Conservation (phyloP, 2,113 vertebrate species). For the Aegotheles bennettii region DNA sequence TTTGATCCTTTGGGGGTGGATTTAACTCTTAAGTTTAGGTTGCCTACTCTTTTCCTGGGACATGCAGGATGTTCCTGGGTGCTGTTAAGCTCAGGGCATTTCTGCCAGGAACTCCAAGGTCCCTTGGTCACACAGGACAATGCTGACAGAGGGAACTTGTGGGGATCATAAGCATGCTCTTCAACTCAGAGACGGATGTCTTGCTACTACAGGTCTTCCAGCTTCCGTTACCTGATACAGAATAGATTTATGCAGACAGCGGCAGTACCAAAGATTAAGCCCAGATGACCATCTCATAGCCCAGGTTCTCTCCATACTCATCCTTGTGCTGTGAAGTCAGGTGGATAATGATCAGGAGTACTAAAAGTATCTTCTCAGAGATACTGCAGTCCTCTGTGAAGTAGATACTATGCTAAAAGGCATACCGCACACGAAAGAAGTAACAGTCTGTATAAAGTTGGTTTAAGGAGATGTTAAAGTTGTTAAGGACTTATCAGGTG, state of each 20-base stretch:
- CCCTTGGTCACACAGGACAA: accelerated
- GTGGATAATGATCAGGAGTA: neutral
- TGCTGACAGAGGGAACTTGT: neutral
- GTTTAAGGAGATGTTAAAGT: neutral
- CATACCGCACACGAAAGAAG: neutral
- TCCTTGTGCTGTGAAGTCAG: neutral
- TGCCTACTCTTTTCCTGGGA: neutral
- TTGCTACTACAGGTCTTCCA: neutral
- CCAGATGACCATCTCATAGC: neutral
- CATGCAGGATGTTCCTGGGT: neutral
- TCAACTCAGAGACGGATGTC: neutral
- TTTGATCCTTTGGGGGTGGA: neutral
- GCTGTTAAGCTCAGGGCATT: neutral
- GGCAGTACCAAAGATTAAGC: accelerated
- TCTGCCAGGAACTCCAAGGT: neutral
- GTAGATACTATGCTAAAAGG: neutral
- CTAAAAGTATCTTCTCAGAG: neutral
- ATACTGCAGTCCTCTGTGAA: neutral
- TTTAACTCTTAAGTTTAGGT: neutral
- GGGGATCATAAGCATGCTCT: neutral
- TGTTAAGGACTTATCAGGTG: neutral
- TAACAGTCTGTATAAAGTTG: neutral
- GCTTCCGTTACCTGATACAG: neutral
- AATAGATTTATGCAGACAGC: neutral
- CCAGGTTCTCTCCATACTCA: neutral